A percentile compares a stretch with the other conserved stretches of the same genome.
Conservation (phyloP, 2,113 vertebrate genomes). For the Leucosticte australis region DNA sequence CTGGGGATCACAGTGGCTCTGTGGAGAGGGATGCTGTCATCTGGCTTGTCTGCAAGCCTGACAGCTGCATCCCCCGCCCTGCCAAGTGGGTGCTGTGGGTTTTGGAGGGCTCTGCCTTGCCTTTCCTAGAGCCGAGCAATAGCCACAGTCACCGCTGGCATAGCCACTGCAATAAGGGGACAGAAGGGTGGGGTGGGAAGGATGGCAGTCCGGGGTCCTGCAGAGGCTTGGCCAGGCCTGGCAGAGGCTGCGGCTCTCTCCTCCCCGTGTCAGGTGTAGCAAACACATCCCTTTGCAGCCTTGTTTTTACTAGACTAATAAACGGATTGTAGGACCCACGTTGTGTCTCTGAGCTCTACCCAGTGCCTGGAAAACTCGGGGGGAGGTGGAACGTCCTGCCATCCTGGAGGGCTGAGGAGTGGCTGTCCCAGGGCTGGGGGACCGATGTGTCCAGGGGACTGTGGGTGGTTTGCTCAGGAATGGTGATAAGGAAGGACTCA, state of each 20-base stretch:
- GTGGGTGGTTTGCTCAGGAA: neutral
- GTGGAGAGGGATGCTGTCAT: neutral
- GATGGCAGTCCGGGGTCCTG: neutral
- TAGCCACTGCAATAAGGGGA: neutral
- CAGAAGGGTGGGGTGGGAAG: neutral
- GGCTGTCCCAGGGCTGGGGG: fast-evolving
- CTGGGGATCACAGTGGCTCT: neutral
- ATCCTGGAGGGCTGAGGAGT: fast-evolving
- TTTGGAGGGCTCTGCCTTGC: neutral
- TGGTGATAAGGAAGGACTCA: neutral
- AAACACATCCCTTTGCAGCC: neutral
- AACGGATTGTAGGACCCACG: neutral
- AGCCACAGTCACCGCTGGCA: neutral
- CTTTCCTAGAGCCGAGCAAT: neutral
- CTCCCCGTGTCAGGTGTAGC: neutral
- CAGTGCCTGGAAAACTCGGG: neutral
- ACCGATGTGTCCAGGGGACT: fast-evolving
- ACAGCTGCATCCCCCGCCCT: neutral
- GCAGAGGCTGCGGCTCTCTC: neutral
- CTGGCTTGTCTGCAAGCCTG: neutral
- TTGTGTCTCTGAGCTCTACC: neutral
- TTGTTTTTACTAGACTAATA: slow-evolving; percentile 60
- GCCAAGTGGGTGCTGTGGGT: neutral
- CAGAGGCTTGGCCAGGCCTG: neutral
- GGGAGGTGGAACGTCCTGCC: fast-evolving